Evolutionary conservation across 2,888 invertebrate genomes (phyloP).

Genomic region (Cephus nigrinus): DNA sequence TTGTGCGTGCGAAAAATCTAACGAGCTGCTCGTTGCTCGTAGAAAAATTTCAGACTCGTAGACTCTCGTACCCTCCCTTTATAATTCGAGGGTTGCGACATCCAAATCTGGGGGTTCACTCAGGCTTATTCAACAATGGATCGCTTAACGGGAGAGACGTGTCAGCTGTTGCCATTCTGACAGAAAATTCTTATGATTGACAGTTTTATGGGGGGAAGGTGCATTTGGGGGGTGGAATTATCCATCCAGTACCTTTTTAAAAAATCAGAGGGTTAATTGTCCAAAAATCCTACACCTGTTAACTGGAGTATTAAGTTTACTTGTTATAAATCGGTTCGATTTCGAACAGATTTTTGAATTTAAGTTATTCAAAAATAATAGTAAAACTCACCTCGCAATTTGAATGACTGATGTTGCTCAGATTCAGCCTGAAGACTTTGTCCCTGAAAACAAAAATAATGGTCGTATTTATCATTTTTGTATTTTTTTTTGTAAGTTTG

Average conservation of each 20-base stretch:
- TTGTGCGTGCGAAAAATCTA: slow-evolving; percentile 40
- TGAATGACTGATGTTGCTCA: slow-evolving; percentile 88
- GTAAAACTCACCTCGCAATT: slow-evolving; percentile 80
- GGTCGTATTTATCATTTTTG: too few species aligned
- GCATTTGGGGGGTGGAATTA: not conserved
- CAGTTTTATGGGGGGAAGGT: slow-evolving; percentile 57
- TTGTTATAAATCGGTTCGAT: too few species aligned
- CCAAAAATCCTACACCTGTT: too few species aligned
- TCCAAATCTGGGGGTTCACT: slow-evolving; percentile 4
- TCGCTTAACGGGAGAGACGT: slow-evolving; percentile 55
- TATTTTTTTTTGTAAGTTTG: too few species aligned
- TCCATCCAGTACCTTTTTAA: too few species aligned
- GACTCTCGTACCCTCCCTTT: slow-evolving; percentile 2
- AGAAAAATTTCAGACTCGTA: not conserved
- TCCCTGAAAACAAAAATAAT: slow-evolving; percentile 77
- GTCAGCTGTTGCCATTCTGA: slow-evolving; percentile 54
- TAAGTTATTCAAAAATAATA: not conserved
- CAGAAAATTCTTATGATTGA: slow-evolving; percentile 55
- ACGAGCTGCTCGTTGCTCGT: slow-evolving; percentile 25
- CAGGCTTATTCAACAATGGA: slow-evolving; percentile 47
- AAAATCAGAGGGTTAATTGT: too few species aligned
- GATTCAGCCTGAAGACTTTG: slow-evolving; percentile 82
- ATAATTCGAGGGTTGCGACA: not conserved
- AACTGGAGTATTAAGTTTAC: too few species aligned
- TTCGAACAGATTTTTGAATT: not conserved